Percentiles rank a stretch among this genome's conserved stretches.
phyloP scores from a whole-genome alignment of 1,140 invertebrate genomes.

The Acromyrmex charruanus region DNA sequence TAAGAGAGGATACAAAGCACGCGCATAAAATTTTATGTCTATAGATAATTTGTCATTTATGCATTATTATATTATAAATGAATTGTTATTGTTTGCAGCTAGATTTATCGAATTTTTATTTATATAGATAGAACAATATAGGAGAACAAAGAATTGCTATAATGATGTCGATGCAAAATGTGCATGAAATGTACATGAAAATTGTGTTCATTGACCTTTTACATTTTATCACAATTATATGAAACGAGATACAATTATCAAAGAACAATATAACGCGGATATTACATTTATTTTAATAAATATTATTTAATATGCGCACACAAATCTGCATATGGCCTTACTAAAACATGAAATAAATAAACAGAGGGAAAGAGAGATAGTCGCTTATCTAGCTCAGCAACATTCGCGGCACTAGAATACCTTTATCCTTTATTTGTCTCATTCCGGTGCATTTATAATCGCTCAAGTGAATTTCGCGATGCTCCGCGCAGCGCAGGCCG shows the following conservation, averaged over 20 bases:
- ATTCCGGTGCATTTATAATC: constrained; percentile 49
- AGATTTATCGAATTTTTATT: constrained; percentile 28
- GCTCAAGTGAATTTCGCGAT: constrained; percentile 47
- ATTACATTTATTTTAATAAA: constrained; percentile 11
- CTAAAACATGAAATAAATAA: constrained; percentile 16
- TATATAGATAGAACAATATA: constrained; percentile 12
- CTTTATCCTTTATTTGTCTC: constrained; percentile 34
- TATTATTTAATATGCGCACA: constrained; percentile 4
- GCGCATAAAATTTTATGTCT: background rate
- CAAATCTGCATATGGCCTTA: background rate
- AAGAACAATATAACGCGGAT: background rate
- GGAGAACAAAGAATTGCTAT: background rate
- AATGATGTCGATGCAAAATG: background rate
- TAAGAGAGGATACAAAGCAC: background rate
- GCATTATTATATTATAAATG: background rate
- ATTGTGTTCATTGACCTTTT: constrained; percentile 4
- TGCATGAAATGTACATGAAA: too few species aligned
- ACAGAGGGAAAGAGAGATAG: background rate
- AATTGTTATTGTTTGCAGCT: background rate
- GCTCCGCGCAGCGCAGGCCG: constrained; percentile 12
- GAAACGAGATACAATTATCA: constrained; percentile 1
- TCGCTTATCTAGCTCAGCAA: constrained; percentile 16
- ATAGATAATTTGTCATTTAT: constrained; percentile 18
- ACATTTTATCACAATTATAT: constrained; percentile 25
- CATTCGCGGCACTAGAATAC: constrained; percentile 18